Evolutionary conservation across 2,113 vertebrate species (phyloP), one percentile per base, ranked within the genome.

Genomic region (Hystrix cristata): DNA sequence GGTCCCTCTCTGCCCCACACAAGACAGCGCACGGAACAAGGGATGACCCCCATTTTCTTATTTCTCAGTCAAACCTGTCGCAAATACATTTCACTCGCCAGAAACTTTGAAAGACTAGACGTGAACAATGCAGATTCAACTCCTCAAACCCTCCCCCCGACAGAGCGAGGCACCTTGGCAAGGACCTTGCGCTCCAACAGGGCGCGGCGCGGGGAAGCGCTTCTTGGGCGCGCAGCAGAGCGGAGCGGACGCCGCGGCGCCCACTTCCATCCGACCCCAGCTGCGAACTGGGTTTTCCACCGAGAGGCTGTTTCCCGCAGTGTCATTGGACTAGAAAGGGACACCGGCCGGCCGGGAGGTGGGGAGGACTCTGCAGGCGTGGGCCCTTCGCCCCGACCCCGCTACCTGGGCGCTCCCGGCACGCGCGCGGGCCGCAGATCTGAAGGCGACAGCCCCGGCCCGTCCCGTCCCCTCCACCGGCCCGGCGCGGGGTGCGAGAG

Each of bases 391-490:
- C 18, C n/a, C 59, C 7, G 5, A 13, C 3, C 38, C 4, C 4
- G 12, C 5, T 15, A 18, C n/a, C 62, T 51, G 2, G n/a, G 3
- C 1, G 85, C 55, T 48, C 48, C 29, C 0, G 3, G 23, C 21
- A 27, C 62, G 11, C 7, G 19, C 7, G 19, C 19, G 2, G 25
- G 62, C 34, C 3, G 31, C 34, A 5, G 14, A 23, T 60, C 7
- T 1, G 21, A 7, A 12, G 4, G 3, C 18, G 5, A 16, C 69
- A 3, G 53, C 31, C 3, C 13, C 0, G 10, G 34, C 43, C 60
- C 71, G 2, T 15, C 64, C 90, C 29, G 4, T 80, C 86, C 95
- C 51, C 59, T 67, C 46, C 79, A 16, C 46, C 9, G 2, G 48
- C n/a, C 25, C 0, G 55, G 19, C 18, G 14, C 43, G 1, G 25